phyloP scores from a whole-genome alignment of 1,140 invertebrate species.

The Philotrypesis tridentata region DNA sequence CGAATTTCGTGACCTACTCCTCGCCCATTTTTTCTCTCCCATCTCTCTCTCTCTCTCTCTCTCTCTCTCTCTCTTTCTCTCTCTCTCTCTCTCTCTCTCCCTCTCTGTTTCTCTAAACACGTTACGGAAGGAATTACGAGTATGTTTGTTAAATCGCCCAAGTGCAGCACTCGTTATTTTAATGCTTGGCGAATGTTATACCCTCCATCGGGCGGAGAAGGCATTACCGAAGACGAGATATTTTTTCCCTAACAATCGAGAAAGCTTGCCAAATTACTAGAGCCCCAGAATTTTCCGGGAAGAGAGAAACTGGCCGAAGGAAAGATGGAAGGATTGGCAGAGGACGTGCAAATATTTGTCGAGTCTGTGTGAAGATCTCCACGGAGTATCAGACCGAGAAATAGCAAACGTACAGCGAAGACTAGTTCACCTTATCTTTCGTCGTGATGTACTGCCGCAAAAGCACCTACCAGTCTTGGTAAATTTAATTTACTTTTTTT shows the following conservation, averaged over 20 bases:
- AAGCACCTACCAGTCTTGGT: neutral
- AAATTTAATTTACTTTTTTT: neutral
- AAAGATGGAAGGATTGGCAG: slow-evolving; percentile 51
- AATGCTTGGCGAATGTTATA: neutral
- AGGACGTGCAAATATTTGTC: slow-evolving; percentile 57
- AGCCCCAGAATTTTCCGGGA: slow-evolving; percentile 48
- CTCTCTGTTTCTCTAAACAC: too few species aligned
- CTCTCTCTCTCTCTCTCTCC: too few species aligned
- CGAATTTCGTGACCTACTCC: neutral
- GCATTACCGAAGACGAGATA: slow-evolving; percentile 4
- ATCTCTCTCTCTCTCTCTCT: too few species aligned
- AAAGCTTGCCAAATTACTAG: slow-evolving; percentile 19
- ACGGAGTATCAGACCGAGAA: neutral
- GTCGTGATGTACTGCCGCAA: neutral
- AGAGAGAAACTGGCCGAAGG: slow-evolving; percentile 49
- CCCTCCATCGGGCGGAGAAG: neutral
- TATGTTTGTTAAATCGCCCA: too few species aligned
- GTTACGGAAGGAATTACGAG: too few species aligned
- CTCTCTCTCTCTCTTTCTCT: too few species aligned
- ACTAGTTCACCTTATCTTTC: neutral
- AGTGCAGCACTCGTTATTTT: too few species aligned
- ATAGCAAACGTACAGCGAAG: neutral
- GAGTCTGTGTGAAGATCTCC: slow-evolving; percentile 27
- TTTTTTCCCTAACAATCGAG: neutral
- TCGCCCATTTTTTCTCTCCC: neutral